Evolutionary conservation across 2,888 invertebrate species (phyloP).

Genomic region (Temnothorax rugatulus): DNA sequence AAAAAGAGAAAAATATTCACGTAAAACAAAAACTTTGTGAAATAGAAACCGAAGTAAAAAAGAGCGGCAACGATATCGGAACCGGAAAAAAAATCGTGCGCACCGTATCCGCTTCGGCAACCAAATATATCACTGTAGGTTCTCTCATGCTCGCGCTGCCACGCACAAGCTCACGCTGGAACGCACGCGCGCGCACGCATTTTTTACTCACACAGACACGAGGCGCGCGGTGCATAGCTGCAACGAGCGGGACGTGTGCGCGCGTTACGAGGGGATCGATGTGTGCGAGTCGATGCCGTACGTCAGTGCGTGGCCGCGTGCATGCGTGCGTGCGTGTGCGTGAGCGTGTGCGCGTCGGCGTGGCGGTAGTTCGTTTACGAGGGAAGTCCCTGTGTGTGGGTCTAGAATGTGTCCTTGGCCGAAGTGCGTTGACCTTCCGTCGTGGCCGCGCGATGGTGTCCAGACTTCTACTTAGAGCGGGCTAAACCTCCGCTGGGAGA

Average conservation of each 20-base stretch:
- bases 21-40: constrained; percentile 1
- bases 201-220: background rate
- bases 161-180: background rate
- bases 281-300: constrained; percentile 25
- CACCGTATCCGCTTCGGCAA: constrained; percentile 43
- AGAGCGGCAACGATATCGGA: constrained; percentile 10
- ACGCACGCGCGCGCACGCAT: background rate
- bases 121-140: constrained; percentile 45
- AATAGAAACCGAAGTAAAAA: constrained; percentile 9
- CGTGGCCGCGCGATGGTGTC: constrained; percentile 77
- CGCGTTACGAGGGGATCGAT: background rate
- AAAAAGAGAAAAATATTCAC: background rate
- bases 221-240: constrained; percentile 31
- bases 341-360: constrained; percentile 16
- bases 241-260: constrained; percentile 18
- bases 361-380: constrained; percentile 55
- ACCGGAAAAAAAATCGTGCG: constrained; percentile 28
- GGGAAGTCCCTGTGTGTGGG: constrained; percentile 75
- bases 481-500: constrained; percentile 76
- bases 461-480: constrained; percentile 78
- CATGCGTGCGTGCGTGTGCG: constrained; percentile 36
- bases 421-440: constrained; percentile 85
- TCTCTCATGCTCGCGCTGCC: background rate
- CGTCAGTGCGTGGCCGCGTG: constrained; percentile 41
- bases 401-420: constrained; percentile 86